phyloP scores from a whole-genome alignment of 2,797 vertebrate genomes.

The Iguana delicatissima region DNA sequence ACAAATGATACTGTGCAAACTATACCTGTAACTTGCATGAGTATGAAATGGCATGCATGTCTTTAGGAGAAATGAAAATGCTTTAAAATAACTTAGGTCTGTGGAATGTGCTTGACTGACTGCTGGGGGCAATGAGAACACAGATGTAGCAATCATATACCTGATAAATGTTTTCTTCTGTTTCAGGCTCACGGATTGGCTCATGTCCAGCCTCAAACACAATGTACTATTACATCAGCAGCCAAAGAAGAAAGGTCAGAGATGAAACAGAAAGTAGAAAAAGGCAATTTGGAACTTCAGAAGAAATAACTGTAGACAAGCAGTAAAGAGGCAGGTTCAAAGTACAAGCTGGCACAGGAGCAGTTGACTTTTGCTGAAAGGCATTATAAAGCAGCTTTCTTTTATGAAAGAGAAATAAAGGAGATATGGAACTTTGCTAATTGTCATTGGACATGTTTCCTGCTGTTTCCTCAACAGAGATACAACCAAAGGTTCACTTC shows the following conservation, averaged over 20 bases:
- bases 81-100: conserved; percentile 39
- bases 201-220: conserved; percentile 99
- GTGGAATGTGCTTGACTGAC: conserved; percentile 61
- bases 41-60: conserved; percentile 61
- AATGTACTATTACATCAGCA: conserved; percentile 96
- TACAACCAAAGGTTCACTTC: conserved; percentile 35
- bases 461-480: conserved; percentile 61
- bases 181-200: conserved; percentile 97
- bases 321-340: conserved; percentile 76
- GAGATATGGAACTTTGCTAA: conserved; percentile 52
- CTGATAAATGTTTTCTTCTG: conserved; percentile 99
- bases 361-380: conserved; percentile 40
- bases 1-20: conserved; percentile 41
- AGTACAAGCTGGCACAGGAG: conserved; percentile 69
- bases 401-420: conserved; percentile 53
- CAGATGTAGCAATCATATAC: conserved; percentile 83
- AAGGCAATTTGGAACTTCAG: conserved; percentile 83
- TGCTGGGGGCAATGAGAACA: conserved; percentile 58
- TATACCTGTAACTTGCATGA: conserved; percentile 48
- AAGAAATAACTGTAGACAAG: conserved; percentile 61
- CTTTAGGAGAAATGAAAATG: conserved; percentile 65
- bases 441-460: conserved; percentile 55
- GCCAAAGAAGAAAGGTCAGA: conserved; percentile 86
- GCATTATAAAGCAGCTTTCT: conserved; percentile 47
- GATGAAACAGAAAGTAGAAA: conserved; percentile 84